These are phyloP conservation scores for Palythoa heliodiscus DNA, from an alignment of 92 coral and sea anemone genomes.

Conservation along the genomic window DNA sequence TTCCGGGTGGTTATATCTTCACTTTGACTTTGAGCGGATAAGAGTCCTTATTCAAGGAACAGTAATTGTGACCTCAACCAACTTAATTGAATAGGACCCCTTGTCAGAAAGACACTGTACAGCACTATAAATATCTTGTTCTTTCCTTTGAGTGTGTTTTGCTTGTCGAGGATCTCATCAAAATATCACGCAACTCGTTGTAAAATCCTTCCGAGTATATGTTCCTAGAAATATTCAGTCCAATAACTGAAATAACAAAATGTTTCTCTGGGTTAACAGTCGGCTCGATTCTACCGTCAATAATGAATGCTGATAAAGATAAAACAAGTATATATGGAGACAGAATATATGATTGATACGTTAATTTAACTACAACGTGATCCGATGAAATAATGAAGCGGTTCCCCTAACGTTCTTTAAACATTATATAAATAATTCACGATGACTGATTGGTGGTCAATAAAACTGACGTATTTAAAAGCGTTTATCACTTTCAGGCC, in stretches of 20 bases:
- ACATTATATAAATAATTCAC: too few relatives aligned
- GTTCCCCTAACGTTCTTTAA: neutral
- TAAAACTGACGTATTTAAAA: neutral
- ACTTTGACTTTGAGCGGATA: neutral
- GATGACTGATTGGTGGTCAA: too few relatives aligned
- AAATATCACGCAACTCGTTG: neutral
- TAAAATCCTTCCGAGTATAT: neutral
- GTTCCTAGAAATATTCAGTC: neutral
- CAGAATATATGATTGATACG: neutral
- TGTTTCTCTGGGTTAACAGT: neutral
- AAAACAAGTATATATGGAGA: neutral
- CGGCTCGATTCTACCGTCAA: neutral
- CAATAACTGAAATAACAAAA: neutral
- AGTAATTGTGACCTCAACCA: too few relatives aligned
- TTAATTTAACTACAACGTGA: neutral
- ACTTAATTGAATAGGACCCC: too few relatives aligned
- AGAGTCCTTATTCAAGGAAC: too few relatives aligned
- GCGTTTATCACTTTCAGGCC: neutral
- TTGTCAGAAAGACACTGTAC: too few relatives aligned
- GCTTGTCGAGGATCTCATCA: neutral
- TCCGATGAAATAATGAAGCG: neutral
- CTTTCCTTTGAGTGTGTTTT: neutral
- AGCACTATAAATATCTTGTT: neutral
- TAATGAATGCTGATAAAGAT: neutral
- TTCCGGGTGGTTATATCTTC: neutral